These are phyloP conservation scores for Pharmacophagus antenor DNA, from an alignment of 2,888 invertebrate species.

Conservation along the genomic window DNA sequence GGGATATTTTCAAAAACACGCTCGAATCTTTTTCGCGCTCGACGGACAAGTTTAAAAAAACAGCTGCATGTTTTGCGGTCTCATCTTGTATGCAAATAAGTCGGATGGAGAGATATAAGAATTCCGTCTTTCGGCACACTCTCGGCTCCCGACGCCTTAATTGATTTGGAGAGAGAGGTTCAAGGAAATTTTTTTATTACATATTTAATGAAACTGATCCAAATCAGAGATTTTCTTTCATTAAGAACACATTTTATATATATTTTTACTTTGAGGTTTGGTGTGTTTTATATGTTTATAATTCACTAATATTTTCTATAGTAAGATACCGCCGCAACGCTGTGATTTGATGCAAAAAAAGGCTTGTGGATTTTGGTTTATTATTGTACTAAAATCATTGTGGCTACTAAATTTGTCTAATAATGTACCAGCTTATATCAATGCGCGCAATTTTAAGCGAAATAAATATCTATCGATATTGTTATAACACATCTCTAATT, in stretches of 20 bases:
- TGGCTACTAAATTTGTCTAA: no score
- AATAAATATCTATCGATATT: no score
- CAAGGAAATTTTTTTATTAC: background rate
- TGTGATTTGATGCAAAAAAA: no score
- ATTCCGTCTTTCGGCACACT: conserved; percentile 1
- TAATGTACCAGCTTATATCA: no score
- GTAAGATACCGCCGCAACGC: no score
- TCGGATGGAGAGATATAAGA: conserved; percentile 32
- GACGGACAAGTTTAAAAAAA: conserved; percentile 32
- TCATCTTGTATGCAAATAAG: conserved; percentile 42
- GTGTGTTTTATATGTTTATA: no score
- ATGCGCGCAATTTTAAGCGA: no score
- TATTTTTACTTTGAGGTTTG: no score
- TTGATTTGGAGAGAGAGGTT: conserved; percentile 4
- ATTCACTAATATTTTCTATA: no score
- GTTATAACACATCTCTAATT: no score
- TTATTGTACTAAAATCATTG: no score
- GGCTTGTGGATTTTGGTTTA: no score
- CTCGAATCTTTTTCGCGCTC: conserved; percentile 30
- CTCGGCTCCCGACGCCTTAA: conserved; percentile 17
- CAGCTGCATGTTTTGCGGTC: conserved; percentile 33
- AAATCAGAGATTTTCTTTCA: background rate
- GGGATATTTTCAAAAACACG: conserved; percentile 33
- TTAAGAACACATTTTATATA: background rate
- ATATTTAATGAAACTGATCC: background rate